Evolutionary conservation across 2,888 invertebrate genomes (phyloP).

Genomic region (Conchocele bisecta): DNA sequence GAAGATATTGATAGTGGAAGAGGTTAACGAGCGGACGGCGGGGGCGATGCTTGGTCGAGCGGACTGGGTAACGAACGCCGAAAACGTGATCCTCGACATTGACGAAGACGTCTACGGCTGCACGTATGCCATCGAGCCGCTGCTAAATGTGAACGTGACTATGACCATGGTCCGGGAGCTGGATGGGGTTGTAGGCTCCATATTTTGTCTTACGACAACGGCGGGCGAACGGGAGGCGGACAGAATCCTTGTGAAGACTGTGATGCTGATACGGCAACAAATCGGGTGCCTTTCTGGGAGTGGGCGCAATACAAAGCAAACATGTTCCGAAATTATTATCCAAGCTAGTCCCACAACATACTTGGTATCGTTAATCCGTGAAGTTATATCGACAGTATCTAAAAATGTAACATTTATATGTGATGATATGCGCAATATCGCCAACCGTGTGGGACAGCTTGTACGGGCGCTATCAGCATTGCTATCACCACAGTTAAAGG

Average conservation of each 20-base stretch:
- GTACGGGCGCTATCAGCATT: slow-evolving; percentile 46
- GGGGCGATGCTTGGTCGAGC: slow-evolving; percentile 37
- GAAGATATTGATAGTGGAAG: slow-evolving; percentile 54
- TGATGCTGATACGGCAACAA: slow-evolving; percentile 24
- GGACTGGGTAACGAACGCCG: slow-evolving; percentile 36
- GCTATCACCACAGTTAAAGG: slow-evolving; percentile 58
- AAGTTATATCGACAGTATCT: too few relatives aligned
- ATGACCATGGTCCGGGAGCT: slow-evolving; percentile 46
- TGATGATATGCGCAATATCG: too few relatives aligned
- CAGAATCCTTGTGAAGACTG: slow-evolving; percentile 35
- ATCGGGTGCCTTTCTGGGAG: slow-evolving; percentile 18
- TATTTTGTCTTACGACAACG: slow-evolving; percentile 66
- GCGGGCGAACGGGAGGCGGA: slow-evolving; percentile 64
- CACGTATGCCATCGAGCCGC: slow-evolving; percentile 63
- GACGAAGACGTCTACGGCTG: slow-evolving; percentile 77
- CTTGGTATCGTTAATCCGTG: too few relatives aligned
- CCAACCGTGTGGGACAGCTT: slow-evolving; percentile 22
- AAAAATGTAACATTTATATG: too few relatives aligned
- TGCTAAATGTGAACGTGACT: slow-evolving; percentile 58
- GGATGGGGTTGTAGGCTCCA: slow-evolving; percentile 50
- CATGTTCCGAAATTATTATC: too few relatives aligned
- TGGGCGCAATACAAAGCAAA: too few relatives aligned
- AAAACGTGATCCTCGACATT: slow-evolving; percentile 71
- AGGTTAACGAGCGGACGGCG: slow-evolving; percentile 63
- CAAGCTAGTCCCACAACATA: too few relatives aligned